These are phyloP conservation scores for Monarcha castaneiventris DNA, from an alignment of 2,113 vertebrate species.

Conservation along the genomic window DNA sequence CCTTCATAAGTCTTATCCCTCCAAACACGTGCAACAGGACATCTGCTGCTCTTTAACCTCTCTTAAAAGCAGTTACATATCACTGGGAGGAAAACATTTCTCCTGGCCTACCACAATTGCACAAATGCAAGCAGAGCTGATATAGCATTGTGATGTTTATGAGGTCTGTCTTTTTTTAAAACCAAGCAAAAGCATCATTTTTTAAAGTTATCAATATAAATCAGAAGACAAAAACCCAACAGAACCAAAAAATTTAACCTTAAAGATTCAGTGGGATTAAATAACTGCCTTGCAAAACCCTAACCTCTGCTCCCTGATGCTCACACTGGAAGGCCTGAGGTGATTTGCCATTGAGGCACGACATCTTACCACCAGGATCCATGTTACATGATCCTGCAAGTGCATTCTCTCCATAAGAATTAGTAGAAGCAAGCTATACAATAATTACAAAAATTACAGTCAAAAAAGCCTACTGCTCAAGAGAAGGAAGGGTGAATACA, in stretches of 20 bases:
- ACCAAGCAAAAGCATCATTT: background rate
- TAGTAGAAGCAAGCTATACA: background rate
- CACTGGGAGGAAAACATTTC: background rate
- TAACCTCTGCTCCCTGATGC: background rate
- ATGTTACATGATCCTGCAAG: background rate
- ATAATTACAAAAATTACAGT: background rate
- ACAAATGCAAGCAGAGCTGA: background rate
- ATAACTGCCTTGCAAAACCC: background rate
- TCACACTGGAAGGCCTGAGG: background rate
- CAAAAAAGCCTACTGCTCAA: slow-evolving; percentile 3
- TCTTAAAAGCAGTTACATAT: background rate
- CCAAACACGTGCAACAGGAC: background rate
- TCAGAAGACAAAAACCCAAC: background rate
- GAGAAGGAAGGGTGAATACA: slow-evolving; percentile 10
- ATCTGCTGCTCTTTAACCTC: background rate
- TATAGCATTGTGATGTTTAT: background rate
- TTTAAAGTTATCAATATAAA: background rate
- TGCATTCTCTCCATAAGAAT: background rate
- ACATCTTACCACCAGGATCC: background rate
- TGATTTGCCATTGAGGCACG: background rate
- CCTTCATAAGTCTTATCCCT: background rate
- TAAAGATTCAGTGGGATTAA: background rate
- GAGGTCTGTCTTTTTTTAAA: background rate
- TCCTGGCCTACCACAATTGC: background rate
- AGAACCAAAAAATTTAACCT: background rate